phyloP scores from a whole-genome alignment of 2,113 vertebrate species.

The Mixornis gularis region DNA sequence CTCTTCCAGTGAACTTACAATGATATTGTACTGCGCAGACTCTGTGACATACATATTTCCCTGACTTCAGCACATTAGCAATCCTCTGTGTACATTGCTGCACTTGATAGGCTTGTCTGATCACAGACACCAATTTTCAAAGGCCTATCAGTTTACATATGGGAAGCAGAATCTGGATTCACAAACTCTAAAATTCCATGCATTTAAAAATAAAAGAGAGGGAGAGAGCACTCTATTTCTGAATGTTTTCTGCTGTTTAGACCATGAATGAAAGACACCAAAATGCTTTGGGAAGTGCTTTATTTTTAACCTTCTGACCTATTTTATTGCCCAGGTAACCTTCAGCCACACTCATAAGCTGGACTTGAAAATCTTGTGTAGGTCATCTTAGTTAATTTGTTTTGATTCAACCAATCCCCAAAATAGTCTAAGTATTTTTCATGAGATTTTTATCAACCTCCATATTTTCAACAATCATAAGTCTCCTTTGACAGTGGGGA shows the following conservation, averaged over 20 bases:
- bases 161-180: not conserved
- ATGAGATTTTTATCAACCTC: not conserved
- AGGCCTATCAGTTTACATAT: not conserved
- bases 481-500: not conserved
- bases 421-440: not conserved
- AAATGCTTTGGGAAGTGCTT: not conserved
- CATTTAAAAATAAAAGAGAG: not conserved
- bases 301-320: not conserved
- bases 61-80: not conserved
- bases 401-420: not conserved
- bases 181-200: not conserved
- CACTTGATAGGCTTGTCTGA: not conserved
- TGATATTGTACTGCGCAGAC: accelerated
- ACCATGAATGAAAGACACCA: not conserved
- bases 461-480: not conserved
- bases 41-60: not conserved
- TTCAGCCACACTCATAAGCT: not conserved
- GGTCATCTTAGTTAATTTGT: not conserved
- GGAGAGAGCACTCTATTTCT: not conserved
- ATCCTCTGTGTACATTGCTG: not conserved
- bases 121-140: not conserved
- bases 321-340: not conserved
- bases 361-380: not conserved
- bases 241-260: not conserved
- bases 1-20: not conserved